Percentiles rank a stretch among this genome's conserved stretches.
phyloP scores from a whole-genome alignment of 2,888 invertebrate species.

The Metalampra italica region DNA sequence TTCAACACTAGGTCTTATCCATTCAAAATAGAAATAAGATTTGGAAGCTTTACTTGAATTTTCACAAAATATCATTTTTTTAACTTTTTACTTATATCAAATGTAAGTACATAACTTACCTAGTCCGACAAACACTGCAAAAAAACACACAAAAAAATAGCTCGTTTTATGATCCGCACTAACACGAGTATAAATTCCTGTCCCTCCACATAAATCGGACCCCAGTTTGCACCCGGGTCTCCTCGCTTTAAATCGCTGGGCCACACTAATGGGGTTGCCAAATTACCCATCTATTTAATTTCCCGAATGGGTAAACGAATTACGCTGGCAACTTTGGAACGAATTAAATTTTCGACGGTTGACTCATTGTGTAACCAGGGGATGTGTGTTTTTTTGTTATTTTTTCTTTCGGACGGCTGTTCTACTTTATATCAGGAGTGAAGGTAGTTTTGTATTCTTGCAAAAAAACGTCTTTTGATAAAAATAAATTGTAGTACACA shows the following conservation, averaged over 20 bases:
- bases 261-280: slow-evolving; percentile 68
- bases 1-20: too few relatives aligned
- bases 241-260: slow-evolving; percentile 42
- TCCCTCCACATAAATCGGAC: slow-evolving; percentile 58
- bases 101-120: too few relatives aligned
- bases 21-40: too few relatives aligned
- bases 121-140: too few relatives aligned
- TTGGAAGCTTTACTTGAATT: too few relatives aligned
- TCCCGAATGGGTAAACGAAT: slow-evolving; percentile 75
- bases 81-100: too few relatives aligned
- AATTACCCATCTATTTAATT: slow-evolving; percentile 78
- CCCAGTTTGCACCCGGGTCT: slow-evolving; percentile 41
- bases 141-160: background rate
- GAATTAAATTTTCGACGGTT: slow-evolving; percentile 71
- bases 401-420: too few relatives aligned
- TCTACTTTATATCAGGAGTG: too few relatives aligned
- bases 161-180: slow-evolving; percentile 17
- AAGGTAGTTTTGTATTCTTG: too few relatives aligned
- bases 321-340: slow-evolving; percentile 72
- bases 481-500: too few relatives aligned
- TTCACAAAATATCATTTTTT: too few relatives aligned
- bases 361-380: slow-evolving; percentile 43
- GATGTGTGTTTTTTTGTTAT: background rate
- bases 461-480: too few relatives aligned
- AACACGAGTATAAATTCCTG: slow-evolving; percentile 41